Conservation (phyloP, 1,140 invertebrate species). For the Antheraea mylitta region DNA sequence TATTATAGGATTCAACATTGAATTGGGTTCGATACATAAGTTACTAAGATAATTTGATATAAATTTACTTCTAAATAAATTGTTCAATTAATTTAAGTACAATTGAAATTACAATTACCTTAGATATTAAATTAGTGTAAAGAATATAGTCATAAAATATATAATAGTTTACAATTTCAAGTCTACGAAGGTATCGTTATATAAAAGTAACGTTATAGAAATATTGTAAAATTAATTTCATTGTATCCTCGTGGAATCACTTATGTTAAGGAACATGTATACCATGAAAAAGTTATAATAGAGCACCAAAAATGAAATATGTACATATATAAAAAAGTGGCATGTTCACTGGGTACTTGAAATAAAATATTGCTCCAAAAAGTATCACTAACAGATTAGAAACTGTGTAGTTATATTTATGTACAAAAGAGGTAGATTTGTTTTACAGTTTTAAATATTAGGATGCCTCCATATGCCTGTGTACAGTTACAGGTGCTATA, state of each 20-base stretch:
- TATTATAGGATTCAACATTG: too few relatives aligned
- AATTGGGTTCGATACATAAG: too few relatives aligned
- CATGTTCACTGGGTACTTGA: slow-evolving; percentile 14
- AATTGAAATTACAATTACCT: background rate
- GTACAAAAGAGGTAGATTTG: slow-evolving; percentile 65
- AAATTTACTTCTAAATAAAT: background rate
- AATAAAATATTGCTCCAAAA: slow-evolving; percentile 8
- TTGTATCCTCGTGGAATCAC: background rate
- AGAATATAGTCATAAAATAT: background rate
- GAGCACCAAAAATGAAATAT: slow-evolving; percentile 28
- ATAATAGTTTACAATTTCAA: background rate
- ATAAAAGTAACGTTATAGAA: background rate
- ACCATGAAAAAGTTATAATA: slow-evolving; percentile 9
- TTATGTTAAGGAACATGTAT: background rate
- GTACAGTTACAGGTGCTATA: slow-evolving; percentile 92
- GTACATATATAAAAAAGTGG: background rate
- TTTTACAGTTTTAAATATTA: slow-evolving; percentile 41
- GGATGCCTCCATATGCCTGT: slow-evolving; percentile 88
- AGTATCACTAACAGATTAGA: background rate
- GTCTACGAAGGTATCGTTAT: background rate
- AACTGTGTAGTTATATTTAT: slow-evolving; percentile 26
- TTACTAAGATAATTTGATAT: too few relatives aligned
- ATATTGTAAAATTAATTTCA: background rate
- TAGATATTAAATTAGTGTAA: background rate
- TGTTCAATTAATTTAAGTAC: background rate